These are phyloP conservation scores for Genyomyrus donnyi DNA, from an alignment of 2,113 vertebrate species.

Conservation along the genomic window DNA sequence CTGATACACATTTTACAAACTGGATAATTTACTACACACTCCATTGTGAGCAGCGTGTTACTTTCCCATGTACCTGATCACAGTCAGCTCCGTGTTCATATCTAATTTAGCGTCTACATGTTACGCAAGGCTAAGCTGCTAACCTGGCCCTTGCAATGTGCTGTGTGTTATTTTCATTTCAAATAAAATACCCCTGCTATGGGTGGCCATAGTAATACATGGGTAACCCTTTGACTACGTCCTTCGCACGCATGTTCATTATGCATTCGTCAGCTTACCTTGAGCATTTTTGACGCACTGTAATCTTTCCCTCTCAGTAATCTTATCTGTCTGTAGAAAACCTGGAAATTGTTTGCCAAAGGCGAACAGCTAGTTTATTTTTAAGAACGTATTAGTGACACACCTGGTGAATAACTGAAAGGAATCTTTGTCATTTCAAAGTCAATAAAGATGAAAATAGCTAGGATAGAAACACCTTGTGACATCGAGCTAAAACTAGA, in stretches of 20 bases:
- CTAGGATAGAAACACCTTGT: not conserved
- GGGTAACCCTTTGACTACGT: not conserved
- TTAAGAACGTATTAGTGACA: not conserved
- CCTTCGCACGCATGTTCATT: not conserved
- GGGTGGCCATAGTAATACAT: not conserved
- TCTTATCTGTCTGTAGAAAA: not conserved
- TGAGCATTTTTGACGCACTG: not conserved
- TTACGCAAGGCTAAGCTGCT: not conserved
- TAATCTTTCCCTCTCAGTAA: not conserved
- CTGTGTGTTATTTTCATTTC: not conserved
- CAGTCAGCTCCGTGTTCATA: not conserved
- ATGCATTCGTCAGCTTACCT: not conserved
- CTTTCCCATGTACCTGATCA: slow-evolving; percentile 36
- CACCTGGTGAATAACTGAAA: not conserved
- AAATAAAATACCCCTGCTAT: not conserved
- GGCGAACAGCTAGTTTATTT: not conserved
- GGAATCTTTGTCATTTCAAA: not conserved
- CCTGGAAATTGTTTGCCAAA: not conserved
- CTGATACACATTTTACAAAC: not conserved
- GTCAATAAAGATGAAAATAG: not conserved
- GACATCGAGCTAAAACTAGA: not conserved
- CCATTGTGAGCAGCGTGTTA: slow-evolving; percentile 28
- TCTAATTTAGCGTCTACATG: not conserved
- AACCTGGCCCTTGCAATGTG: not conserved
- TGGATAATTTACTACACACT: not conserved